A percentile compares a stretch with the other conserved stretches of the same genome.
Evolutionary conservation across 2,113 vertebrate genomes (phyloP).

Genomic region (Rousettus leschenaultii): DNA sequence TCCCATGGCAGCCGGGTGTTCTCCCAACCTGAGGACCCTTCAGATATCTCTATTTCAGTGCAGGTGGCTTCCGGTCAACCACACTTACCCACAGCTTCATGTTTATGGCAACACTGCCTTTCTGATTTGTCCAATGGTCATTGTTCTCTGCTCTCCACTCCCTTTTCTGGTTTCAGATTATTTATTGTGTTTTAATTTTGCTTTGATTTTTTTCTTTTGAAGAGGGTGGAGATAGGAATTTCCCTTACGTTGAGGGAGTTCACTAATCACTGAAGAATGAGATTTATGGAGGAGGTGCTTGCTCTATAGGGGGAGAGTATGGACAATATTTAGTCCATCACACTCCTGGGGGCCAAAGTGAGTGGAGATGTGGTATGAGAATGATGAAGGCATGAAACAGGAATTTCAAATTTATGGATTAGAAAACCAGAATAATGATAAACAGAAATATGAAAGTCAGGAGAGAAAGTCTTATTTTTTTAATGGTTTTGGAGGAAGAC

Average conservation of each 20-base stretch:
- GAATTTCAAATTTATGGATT: not conserved
- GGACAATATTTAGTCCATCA: not conserved
- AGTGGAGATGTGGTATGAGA: not conserved
- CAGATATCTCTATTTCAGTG: not conserved
- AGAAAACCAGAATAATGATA: not conserved
- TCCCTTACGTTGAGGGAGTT: not conserved
- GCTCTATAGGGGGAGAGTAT: not conserved
- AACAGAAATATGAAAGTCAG: not conserved
- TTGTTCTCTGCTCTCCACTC: not conserved
- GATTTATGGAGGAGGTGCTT: not conserved
- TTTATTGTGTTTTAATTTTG: not conserved
- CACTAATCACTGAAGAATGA: not conserved
- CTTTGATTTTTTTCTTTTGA: not conserved
- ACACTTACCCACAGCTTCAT: not conserved
- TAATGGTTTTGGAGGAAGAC: not conserved
- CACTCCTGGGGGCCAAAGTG: not conserved
- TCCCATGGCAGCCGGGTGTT: not conserved
- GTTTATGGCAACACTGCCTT: fast-evolving
- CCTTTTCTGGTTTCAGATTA: not conserved
- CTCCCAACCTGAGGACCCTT: not conserved
- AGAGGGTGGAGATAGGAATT: not conserved
- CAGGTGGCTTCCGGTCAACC: no score
- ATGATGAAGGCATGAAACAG: not conserved
- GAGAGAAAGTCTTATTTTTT: not conserved
- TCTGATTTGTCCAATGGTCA: not conserved